These are phyloP conservation scores for Lepidochrysops patricia DNA, from an alignment of 2,888 invertebrate genomes.

Conservation along the genomic window DNA sequence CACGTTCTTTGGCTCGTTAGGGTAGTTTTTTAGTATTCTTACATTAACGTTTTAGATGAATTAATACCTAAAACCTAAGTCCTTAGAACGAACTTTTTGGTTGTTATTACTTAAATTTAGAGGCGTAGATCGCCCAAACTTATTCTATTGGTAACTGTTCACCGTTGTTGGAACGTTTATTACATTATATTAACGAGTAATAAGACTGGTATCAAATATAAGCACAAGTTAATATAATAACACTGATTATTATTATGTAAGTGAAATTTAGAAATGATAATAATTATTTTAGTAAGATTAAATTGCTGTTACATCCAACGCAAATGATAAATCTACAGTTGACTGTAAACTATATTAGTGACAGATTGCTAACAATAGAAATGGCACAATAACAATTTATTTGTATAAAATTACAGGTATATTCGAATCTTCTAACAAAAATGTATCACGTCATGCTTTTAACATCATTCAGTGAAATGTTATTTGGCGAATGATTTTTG, in stretches of 20 bases:
- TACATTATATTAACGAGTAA: constrained; percentile 63
- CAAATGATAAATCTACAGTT: not conserved
- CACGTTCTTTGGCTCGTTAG: constrained; percentile 9
- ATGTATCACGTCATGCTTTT: not conserved
- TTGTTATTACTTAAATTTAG: constrained; percentile 64
- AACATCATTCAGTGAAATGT: not conserved
- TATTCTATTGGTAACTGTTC: constrained; percentile 70
- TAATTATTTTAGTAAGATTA: constrained; percentile 21
- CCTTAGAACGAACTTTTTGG: constrained; percentile 74
- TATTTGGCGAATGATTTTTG: not conserved
- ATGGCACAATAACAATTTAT: not conserved
- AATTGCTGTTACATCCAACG: not conserved
- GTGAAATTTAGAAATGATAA: not conserved
- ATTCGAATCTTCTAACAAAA: not conserved
- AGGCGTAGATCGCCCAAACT: constrained; percentile 50
- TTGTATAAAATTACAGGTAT: not conserved
- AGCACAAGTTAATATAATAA: constrained; percentile 36
- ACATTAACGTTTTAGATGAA: constrained; percentile 21
- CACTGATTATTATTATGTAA: constrained; percentile 4
- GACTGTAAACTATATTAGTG: not conserved
- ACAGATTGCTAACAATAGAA: not conserved
- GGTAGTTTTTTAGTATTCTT: not conserved
- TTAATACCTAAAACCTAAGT: constrained; percentile 63
- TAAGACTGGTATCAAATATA: constrained; percentile 51
- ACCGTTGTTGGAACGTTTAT: constrained; percentile 71